Evolutionary conservation across 1,140 invertebrate species (phyloP).

Genomic region (Drosophila orosa): DNA sequence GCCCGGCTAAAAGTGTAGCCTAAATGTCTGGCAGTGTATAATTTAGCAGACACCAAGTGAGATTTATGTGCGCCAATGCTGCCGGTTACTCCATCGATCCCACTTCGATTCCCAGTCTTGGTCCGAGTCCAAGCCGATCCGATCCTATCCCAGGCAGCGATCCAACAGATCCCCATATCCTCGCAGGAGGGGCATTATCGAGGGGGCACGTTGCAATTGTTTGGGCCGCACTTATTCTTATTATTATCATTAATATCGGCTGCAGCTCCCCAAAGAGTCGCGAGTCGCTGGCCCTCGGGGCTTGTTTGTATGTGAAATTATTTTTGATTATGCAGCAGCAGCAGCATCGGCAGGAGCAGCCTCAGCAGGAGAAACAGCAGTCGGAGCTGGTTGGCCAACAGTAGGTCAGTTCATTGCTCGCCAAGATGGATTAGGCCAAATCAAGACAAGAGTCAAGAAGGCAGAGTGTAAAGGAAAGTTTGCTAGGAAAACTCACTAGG

Average conservation of each 20-base stretch:
- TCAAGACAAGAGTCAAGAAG: constrained; percentile 33
- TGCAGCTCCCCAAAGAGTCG: constrained; percentile 55
- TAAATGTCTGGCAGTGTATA: constrained; percentile 84
- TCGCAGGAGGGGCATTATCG: constrained; percentile 29
- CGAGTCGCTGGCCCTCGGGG: constrained; percentile 60
- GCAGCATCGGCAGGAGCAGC: constrained; percentile 4
- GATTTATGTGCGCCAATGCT: constrained; percentile 84
- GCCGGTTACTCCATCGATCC: constrained; percentile 54
- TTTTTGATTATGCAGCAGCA: constrained; percentile 80
- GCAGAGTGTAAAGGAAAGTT: constrained; percentile 7
- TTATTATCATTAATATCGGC: constrained; percentile 82
- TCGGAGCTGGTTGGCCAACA: constrained; percentile 57
- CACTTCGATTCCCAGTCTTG: constrained; percentile 2
- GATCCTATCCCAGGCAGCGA: constrained; percentile 21
- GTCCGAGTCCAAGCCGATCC: constrained; percentile 14
- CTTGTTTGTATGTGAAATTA: constrained; percentile 83
- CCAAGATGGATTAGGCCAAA: constrained; percentile 69
- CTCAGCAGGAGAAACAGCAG: constrained; percentile 13
- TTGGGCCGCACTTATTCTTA: constrained; percentile 79
- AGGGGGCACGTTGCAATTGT: constrained; percentile 67
- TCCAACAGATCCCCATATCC: constrained; percentile 52
- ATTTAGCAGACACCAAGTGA: constrained; percentile 84
- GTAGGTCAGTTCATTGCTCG: constrained; percentile 76
- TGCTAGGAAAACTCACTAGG: neutral
- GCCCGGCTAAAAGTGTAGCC: constrained; percentile 76